Base-by-base conservation (phyloP, 2,888 invertebrate genomes). In the Rambutsinella grinnellia region DNA sequence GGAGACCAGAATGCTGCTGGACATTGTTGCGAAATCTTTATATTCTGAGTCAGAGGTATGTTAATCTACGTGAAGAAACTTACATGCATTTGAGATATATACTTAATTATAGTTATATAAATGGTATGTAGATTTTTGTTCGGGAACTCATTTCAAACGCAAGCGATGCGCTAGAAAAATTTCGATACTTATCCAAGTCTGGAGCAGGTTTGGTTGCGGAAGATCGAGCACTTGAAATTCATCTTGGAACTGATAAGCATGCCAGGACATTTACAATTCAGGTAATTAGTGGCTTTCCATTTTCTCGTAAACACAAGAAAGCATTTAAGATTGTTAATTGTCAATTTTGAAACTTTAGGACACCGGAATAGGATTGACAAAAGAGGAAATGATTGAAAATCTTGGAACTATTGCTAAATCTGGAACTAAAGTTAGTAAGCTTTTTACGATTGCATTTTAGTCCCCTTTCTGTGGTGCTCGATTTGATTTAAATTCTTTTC, bases 121-220 rank as follows among this genome's bases (percentile, higher is more conserved):
- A 21, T 21, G 15, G 19, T 56, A 56, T 15, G 5, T 84, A 94
- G 93, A 97, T 99, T 8, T 99, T 99, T 86, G 92, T 99, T 13
- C 90, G 98, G 82, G 98, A 99, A 87, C 88, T 99, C 47, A 95
- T 99, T 81, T 98, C 98, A 0, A 99, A 99, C 88, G 94, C 97
- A 0, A 97, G 96, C 87, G 98, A 99, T 90, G 98, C 98, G 15
- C 88, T 99, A 77, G 98, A 99, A 86, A 99, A 98, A 87, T 91
- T 97, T 81, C 89, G 97, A 1, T 97, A 96, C 85, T 86, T 93
- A 15, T 90, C 91, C 83, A 87, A 93, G 58, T 90, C 90, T 61
- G 87, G 85, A 36, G 74, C 70, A 3, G 88, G 88, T 10, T 89
- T 90, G 24, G 86, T 88, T 24, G 87, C 89, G 47, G 87, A 88